Percentiles rank a stretch among this genome's conserved stretches.
Conservation (phyloP, 2,113 vertebrate species). For the Brachyhypopomus gauderio region DNA sequence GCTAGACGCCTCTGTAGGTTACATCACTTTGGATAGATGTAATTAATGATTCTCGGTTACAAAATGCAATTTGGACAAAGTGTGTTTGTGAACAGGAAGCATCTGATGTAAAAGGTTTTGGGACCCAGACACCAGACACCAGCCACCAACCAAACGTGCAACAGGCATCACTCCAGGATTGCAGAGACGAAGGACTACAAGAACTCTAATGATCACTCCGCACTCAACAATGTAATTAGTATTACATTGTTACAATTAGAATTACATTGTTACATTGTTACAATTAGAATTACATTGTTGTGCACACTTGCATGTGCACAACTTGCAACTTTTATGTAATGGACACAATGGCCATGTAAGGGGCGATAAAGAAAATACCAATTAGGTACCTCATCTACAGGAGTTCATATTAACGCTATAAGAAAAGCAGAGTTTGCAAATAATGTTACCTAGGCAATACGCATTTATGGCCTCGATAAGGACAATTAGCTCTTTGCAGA, state of each 20-base stretch:
- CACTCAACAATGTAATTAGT: too few species aligned
- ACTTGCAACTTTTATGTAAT: neutral
- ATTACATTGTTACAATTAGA: neutral
- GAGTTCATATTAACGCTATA: neutral
- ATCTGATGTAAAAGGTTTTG: neutral
- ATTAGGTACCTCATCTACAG: neutral
- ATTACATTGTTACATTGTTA: neutral
- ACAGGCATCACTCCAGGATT: neutral
- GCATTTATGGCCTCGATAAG: neutral
- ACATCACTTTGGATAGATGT: conserved; percentile 2
- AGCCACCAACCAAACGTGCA: neutral
- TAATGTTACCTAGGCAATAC: neutral
- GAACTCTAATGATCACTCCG: too few species aligned
- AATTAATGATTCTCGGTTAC: conserved; percentile 4
- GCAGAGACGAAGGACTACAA: neutral
- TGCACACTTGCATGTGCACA: neutral
- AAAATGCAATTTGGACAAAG: neutral
- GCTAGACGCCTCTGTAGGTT: neutral
- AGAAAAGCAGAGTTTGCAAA: neutral
- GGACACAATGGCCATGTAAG: neutral
- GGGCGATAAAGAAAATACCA: too few species aligned
- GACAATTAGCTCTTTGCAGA: neutral
- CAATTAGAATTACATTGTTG: neutral
- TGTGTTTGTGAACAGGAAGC: neutral
- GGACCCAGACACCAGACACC: conserved; percentile 19